Evolutionary conservation across 2,888 invertebrate species (phyloP).

Genomic region (Drosophila lacicola): DNA sequence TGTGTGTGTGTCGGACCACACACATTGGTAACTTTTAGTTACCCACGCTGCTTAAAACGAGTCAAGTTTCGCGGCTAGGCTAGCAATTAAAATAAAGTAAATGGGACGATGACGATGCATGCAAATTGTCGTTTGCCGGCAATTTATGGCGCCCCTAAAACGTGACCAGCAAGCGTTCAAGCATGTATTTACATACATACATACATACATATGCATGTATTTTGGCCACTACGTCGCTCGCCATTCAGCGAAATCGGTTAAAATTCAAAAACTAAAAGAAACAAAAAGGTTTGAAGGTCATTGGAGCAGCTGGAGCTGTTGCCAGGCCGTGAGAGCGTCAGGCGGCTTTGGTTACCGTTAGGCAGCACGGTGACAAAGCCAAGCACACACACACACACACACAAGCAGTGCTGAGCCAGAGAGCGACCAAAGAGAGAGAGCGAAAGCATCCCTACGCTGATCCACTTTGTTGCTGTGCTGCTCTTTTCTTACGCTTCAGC

Average conservation of each 20-base stretch:
- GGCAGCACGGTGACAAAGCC: constrained; percentile 16
- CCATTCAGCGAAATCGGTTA: constrained; percentile 35
- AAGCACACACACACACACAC: background rate
- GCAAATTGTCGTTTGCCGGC: constrained; percentile 68
- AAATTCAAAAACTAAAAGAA: constrained; percentile 13
- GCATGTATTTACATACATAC: constrained; percentile 11
- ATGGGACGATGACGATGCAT: constrained; percentile 63
- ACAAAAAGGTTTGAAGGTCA: constrained; percentile 71
- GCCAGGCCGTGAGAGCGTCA: constrained; percentile 27
- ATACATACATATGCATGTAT: background rate
- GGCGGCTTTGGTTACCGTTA: constrained; percentile 60
- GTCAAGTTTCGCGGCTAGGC: constrained; percentile 44
- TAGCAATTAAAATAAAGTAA: constrained; percentile 69
- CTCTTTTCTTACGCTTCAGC: background rate
- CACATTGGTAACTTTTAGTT: constrained; percentile 32
- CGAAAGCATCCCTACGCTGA: background rate
- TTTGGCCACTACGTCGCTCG: constrained; percentile 37
- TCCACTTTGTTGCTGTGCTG: constrained; percentile 31
- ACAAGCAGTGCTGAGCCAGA: background rate
- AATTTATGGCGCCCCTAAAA: constrained; percentile 78
- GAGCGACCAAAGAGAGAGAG: constrained; percentile 1
- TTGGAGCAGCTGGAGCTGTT: constrained; percentile 37
- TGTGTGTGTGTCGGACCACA: constrained; percentile 43
- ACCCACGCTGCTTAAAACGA: constrained; percentile 42
- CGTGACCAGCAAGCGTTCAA: constrained; percentile 71